Evolutionary conservation across 2,113 vertebrate genomes (phyloP).

Genomic region (Oreochromis niloticus): DNA sequence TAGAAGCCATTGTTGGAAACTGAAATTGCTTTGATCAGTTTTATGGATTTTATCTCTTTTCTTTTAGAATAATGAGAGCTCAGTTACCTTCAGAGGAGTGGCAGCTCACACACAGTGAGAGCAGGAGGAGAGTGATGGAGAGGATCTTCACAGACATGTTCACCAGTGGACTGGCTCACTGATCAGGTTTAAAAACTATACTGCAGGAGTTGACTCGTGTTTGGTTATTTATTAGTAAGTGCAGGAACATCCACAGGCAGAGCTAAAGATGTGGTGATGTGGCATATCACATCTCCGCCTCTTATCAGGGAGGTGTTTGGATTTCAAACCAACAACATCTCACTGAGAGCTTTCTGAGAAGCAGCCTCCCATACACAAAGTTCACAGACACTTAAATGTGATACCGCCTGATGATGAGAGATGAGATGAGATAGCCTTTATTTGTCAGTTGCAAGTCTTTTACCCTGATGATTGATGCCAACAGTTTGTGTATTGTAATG

Average conservation of each 20-base stretch:
- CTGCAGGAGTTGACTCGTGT: accelerated
- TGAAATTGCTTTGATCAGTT: too few species aligned
- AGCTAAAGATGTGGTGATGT: background rate
- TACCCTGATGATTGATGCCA: background rate
- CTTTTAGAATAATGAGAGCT: accelerated
- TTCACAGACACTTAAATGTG: background rate
- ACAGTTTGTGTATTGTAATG: background rate
- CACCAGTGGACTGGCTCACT: background rate
- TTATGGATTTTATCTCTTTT: too few species aligned
- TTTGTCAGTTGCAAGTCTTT: too few species aligned
- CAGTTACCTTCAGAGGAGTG: background rate
- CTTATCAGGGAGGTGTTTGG: background rate
- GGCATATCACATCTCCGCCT: background rate
- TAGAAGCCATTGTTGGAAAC: too few species aligned
- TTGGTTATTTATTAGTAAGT: background rate
- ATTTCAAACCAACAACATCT: background rate
- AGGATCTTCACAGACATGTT: background rate
- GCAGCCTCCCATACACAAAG: background rate
- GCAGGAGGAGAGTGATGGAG: background rate
- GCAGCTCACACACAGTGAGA: background rate
- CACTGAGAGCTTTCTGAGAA: background rate
- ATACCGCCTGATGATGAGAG: too few species aligned
- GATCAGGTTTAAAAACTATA: background rate
- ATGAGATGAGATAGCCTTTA: too few species aligned
- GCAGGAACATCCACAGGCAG: background rate